phyloP scores from a whole-genome alignment of 2,888 invertebrate genomes.

The Eledona agricola region DNA sequence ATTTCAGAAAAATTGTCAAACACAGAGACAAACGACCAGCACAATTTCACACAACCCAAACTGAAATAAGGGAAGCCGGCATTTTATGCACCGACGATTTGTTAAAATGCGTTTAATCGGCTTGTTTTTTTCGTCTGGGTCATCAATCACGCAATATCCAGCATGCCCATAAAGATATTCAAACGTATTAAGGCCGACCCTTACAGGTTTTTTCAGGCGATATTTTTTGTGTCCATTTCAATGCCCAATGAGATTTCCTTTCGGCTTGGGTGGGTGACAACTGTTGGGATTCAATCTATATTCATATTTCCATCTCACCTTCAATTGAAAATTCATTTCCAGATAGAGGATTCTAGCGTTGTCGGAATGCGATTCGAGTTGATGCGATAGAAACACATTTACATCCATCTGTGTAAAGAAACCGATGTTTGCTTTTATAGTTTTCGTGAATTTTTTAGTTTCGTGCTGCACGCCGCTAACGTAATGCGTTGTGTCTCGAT shows the following conservation, averaged over 20 bases:
- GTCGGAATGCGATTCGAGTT: slow-evolving; percentile 29
- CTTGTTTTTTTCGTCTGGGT: slow-evolving; percentile 6
- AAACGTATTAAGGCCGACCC: slow-evolving; percentile 12
- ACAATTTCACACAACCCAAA: too few species aligned
- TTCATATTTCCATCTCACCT: slow-evolving; percentile 43
- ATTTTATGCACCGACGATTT: too few species aligned
- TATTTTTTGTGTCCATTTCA: slow-evolving; percentile 39
- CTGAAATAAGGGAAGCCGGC: too few species aligned
- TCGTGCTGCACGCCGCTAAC: too few species aligned
- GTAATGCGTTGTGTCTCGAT: too few species aligned
- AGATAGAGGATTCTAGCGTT: slow-evolving; percentile 24
- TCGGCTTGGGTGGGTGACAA: slow-evolving; percentile 35
- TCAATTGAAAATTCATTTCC: slow-evolving; percentile 43
- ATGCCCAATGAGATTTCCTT: slow-evolving; percentile 35
- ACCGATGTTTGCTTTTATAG: too few species aligned
- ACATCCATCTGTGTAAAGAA: slow-evolving; percentile 18
- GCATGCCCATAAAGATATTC: slow-evolving; percentile 24
- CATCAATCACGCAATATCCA: slow-evolving; percentile 22
- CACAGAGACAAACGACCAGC: slow-evolving; percentile 7
- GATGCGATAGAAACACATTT: slow-evolving; percentile 32
- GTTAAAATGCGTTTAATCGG: slow-evolving; percentile 16
- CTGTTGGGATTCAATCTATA: slow-evolving; percentile 44
- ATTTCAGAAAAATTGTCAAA: slow-evolving; percentile 28
- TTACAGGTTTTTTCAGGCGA: slow-evolving; percentile 26
- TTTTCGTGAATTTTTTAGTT: too few species aligned